Evolutionary conservation across 2,888 invertebrate species (phyloP), one percentile per base, ranked within the genome.

Genomic region (Bombylius discolor): DNA sequence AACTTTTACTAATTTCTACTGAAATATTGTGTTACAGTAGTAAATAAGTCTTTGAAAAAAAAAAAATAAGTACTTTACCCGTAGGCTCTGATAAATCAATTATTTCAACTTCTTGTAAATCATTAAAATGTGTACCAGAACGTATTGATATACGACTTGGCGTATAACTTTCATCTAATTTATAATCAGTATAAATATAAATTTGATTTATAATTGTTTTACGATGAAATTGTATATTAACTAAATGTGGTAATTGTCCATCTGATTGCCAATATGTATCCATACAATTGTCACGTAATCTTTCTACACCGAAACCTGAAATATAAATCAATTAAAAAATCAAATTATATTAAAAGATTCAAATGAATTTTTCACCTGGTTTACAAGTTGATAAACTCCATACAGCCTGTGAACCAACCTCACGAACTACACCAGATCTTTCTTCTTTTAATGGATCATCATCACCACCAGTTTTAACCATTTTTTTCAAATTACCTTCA

Each of bases 211-310:
- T 87, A 61, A 93, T 92, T 1, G 94, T 98, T 75, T 97, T 97
- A 61, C 89, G 81, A 67, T 90, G 86, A 70, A 98, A 98, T 68
- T 97, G 95, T 61, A 99, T 92, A 69, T 97, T 98, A 0, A 99
- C 94, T 61, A 97, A 78, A 75, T 99, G 99, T 5, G 99, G 99
- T 60, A 99, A 80, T 64, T 97, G 97, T 0, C 99, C 99, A 74
- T 99, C 99, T 0, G 97, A 98, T 72, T 99, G 99, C 99, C 99
- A 99, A 72, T 97, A 99, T 5, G 96, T 95, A 64, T 99, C 99
- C 74, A 91, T 87, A 60, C 91, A 89, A 69, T 95, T 92, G 73
- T 98, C 96, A 61, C 97, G 78, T 47, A 99, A 74, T 69, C 98
- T 97, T 68, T 97, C 94, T 5, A 99, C 96, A 5, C 99, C 99